A percentile compares a stretch with the other conserved stretches of the same genome.
Evolutionary conservation across 2,113 vertebrate genomes (phyloP).

Genomic region (Rynchops niger): DNA sequence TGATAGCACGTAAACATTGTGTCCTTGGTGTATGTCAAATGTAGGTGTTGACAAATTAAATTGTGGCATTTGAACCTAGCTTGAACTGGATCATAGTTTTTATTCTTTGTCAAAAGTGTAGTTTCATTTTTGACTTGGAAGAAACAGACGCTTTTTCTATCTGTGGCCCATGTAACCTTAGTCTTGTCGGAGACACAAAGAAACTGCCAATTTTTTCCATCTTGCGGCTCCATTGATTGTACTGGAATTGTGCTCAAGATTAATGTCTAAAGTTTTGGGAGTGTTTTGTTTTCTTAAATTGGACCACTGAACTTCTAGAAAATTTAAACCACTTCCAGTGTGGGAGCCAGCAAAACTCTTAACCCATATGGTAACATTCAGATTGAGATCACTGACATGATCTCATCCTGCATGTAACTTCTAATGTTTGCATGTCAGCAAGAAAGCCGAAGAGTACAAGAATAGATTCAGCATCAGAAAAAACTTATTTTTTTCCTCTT

Average conservation of each 20-base stretch:
- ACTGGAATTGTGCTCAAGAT: background rate
- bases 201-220: background rate
- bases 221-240: background rate
- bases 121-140: background rate
- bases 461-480: background rate
- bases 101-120: background rate
- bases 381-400: slow-evolving; percentile 37
- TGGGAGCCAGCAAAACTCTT: slow-evolving; percentile 4
- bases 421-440: slow-evolving; percentile 11
- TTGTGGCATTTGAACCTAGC: background rate
- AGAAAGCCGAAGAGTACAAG: background rate
- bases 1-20: background rate
- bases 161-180: background rate
- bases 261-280: background rate
- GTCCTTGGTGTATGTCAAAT: background rate
- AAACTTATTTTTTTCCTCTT: background rate
- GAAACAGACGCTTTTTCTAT: background rate
- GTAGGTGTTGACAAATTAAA: background rate
- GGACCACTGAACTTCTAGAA: slow-evolving; percentile 14
- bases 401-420: slow-evolving; percentile 33
- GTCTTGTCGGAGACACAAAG: background rate
- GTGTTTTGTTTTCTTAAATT: slow-evolving; percentile 5
- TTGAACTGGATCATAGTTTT: background rate
- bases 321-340: background rate
- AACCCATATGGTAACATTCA: slow-evolving; percentile 47